phyloP scores from a whole-genome alignment of 1,140 invertebrate species.

The Sycophaga agraensis region DNA sequence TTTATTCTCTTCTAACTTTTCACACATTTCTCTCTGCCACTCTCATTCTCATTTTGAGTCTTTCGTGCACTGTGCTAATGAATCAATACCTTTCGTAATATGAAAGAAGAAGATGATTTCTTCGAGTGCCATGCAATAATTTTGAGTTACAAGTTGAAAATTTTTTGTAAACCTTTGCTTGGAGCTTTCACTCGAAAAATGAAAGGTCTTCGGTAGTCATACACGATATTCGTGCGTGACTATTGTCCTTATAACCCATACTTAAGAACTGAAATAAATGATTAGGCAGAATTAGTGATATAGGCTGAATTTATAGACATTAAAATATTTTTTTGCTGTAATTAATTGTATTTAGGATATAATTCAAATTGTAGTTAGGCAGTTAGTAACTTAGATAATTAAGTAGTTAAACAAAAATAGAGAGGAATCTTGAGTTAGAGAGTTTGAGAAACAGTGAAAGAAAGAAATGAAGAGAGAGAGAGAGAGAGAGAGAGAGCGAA shows the following conservation, averaged over 20 bases:
- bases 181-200: conserved; percentile 18
- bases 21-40: background rate
- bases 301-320: conserved; percentile 24
- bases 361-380: conserved; percentile 22
- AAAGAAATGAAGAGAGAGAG: background rate
- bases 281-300: conserved; percentile 5
- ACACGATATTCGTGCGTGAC: conserved; percentile 13
- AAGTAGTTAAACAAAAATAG: conserved; percentile 16
- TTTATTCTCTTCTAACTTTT: background rate
- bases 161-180: conserved; percentile 15
- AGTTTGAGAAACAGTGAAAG: background rate
- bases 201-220: conserved; percentile 10
- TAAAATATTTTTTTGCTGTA: conserved; percentile 28
- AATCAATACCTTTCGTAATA: background rate
- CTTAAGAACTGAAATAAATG: conserved; percentile 8
- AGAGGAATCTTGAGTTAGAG: conserved; percentile 4
- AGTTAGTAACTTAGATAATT: conserved; percentile 25
- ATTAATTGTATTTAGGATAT: conserved; percentile 25
- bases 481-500: conserved; percentile 1
- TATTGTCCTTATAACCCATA: conserved; percentile 11
- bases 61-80: background rate
- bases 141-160: conserved; percentile 8
- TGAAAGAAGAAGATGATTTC: background rate
- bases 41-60: background rate
- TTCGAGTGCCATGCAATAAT: conserved; percentile 26